Evolutionary conservation across 1,140 invertebrate species (phyloP), one percentile per base, ranked within the genome.

Genomic region (Samia ricini): DNA sequence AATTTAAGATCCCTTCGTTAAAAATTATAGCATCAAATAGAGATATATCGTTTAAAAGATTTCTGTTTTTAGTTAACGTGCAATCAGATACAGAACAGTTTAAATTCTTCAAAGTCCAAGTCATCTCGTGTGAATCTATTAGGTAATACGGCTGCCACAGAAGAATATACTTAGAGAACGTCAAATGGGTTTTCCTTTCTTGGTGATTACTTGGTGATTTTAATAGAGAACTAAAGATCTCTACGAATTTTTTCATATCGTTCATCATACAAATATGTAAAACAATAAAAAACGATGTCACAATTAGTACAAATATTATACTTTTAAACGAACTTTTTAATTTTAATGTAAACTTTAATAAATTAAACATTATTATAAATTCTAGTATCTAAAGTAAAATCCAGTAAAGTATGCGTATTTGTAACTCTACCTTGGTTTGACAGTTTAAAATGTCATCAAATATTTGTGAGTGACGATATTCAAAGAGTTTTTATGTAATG

Each of bases 11-110:
- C 10, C 56, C 56, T 36, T 76, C 73, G 58, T 77, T 67, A 61
- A 88, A 91, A 21, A 89, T 21, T n/a, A 85, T 56, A 5, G 74
- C 84, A 23, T 88, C 72, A 57, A 76, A 89, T 4, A 68, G 62
- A 29, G 71, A 68, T n/a, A 74, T 66, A 22, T 57, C 60, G 26
- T 59, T 63, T 19, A 61, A 66, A 36, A 74, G 61, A 20, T 58
- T 51, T 49, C 60, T 76, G 19, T 79, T 61, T 22, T 63, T 63
- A 6, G 75, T 77, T 7, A 79, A 70, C 61, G 68, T 52, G 51
- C 78, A 82, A 56, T 76, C 72, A 8, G 50, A 64, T 18, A 59
- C 50, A 15, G 69, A 23, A 61, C 82, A 83, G 4, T 76, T 67
- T 42, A 64, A 54, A 7, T 55, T 56, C 8, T 55, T 55, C 15